Evolutionary conservation across 2,888 invertebrate species (phyloP).

Genomic region (Hydraecia micacea): DNA sequence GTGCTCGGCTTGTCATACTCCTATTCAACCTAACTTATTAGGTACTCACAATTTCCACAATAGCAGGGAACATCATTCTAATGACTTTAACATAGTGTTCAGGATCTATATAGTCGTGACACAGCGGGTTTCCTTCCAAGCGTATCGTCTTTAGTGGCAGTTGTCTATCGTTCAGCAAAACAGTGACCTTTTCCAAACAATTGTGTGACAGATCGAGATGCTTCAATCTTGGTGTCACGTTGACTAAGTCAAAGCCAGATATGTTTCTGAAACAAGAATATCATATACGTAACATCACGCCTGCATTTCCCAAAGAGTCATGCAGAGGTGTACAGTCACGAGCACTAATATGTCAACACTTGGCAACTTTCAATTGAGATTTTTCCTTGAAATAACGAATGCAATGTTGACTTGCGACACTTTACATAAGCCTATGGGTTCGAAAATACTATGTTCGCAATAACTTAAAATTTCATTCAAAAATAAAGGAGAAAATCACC

Average conservation of each 20-base stretch:
- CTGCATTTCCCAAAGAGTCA: neutral
- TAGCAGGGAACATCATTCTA: slow-evolving; percentile 87
- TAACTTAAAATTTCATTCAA: too few species aligned
- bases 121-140: slow-evolving; percentile 93
- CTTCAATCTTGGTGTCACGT: slow-evolving; percentile 73
- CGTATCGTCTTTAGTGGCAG: slow-evolving; percentile 88
- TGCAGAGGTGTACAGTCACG: too few species aligned
- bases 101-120: slow-evolving; percentile 91
- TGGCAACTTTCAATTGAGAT: too few species aligned
- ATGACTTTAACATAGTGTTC: slow-evolving; percentile 90
- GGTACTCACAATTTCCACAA: slow-evolving; percentile 87
- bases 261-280: slow-evolving; percentile 73
- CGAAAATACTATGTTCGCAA: too few species aligned
- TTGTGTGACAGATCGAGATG: slow-evolving; percentile 81
- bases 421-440: too few species aligned
- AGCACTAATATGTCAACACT: too few species aligned
- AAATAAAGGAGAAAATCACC: too few species aligned
- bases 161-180: slow-evolving; percentile 74
- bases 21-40: too few species aligned
- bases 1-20: too few species aligned
- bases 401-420: too few species aligned
- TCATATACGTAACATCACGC: neutral
- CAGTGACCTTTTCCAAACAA: slow-evolving; percentile 69
- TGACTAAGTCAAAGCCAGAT: slow-evolving; percentile 75
- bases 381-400: too few species aligned